Base-by-base conservation (phyloP, 2,113 vertebrate genomes). In the Pseudolaguvia tuberculata region DNA sequence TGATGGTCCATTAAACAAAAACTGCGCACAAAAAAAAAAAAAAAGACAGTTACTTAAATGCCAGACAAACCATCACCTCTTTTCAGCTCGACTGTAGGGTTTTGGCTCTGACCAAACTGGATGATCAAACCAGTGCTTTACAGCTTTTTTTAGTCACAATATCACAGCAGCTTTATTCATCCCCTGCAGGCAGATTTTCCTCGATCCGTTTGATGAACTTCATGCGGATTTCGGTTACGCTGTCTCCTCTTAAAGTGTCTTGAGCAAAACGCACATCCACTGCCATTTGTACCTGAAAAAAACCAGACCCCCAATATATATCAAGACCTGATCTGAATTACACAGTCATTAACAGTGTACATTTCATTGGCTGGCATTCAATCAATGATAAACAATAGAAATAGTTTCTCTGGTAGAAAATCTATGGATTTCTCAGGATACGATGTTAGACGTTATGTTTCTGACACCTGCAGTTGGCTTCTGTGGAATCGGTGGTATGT, bases 171-270 rank as follows among this genome's bases (percentile, higher is more conserved):
- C 27, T 79, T 97, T 89, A 99, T 72, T 98, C 97, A 6, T 99
- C 97, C 69, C 97, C 97, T 20, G 94, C 96, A 1, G 97, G 97
- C 59, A 99, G 90, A 75, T 98, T 99, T 87, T 99, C 97, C 81
- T 99, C 97, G 27, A 99, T 99, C 85, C 96, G 85, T 88, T 94
- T 95, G 88, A 99, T 94, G 82, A 99, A 99, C 86, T 95, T 94
- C 96, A 99, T 98, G 20, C 97, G 90, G 67, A 99, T 97, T 87
- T 99, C 97, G 72, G 97, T 98, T 82, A 98, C 94, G 0, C 91
- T 93, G 78, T 99, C 97, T 2, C 97, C 97, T 87, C 96, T 93
- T 79, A 99, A 87, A 0, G 94, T 97, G 83, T 99, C 97, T 84
- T 98, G 96, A 70, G 89, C 91, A 85, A 99, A 98, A 75, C 92